Evolutionary conservation across 2,797 vertebrate genomes (phyloP), one percentile per base, ranked within the genome.

Genomic region (Etheostoma nigrum): DNA sequence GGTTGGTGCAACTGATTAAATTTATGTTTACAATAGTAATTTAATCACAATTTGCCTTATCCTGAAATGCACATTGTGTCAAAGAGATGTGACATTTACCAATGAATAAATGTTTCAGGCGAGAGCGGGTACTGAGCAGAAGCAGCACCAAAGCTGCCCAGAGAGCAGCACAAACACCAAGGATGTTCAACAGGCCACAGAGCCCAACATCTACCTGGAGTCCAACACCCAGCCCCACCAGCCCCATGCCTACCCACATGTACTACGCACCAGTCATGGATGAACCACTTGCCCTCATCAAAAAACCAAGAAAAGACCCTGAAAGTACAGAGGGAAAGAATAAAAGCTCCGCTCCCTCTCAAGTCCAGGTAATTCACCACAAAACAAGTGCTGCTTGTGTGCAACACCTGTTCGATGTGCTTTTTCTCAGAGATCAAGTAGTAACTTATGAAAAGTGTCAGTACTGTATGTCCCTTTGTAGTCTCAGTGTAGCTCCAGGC

Each of bases 261-360:
- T 94, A 93, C 85, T 94, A 93, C 72, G 72, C 92, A 10, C 95
- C 94, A 12, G 80, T 91, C 68, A 93, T 94, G 91, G 95, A 96
- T 1, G 94, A 96, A 82, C 95, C 95, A 2, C 91, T 96, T 2
- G 95, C 94, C 18, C 95, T 96, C 78, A 95, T 96, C 86, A 96
- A 96, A 88, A 95, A 95, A 86, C 94, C 95, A 10, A 92, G 88
- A 68, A 93, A 91, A 73, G 93, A 93, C 25, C 74, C 88, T 3
- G 91, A 92, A 52, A 90, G 66, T 51, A n/a, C 74, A 67, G 90
- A 92, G 44, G 88, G 89, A 3, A 92, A 91, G 82, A 85, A 76
- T 25, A 92, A 90, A 68, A 80, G 73, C 67, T 48, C 85, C 5
- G 49, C 83, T 21, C 21, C 82, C 44, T 76, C 81, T 81, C 93